Conservation (phyloP, 1,140 invertebrate genomes). For the Pseudobourletiella spinata region DNA sequence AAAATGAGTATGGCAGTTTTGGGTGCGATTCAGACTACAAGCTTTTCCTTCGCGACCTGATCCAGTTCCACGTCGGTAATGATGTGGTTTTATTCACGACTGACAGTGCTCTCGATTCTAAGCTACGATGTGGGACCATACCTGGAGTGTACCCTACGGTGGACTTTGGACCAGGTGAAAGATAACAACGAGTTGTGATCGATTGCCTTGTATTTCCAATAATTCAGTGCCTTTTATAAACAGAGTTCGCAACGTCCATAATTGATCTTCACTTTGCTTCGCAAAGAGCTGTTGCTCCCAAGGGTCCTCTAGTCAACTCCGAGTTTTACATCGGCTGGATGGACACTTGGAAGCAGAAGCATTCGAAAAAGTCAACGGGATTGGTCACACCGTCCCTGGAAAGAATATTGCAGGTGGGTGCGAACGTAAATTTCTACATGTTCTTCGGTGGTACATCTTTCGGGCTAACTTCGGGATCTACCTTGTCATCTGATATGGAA, state of each 20-base stretch:
- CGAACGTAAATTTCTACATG: conserved; percentile 38
- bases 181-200: too few relatives aligned
- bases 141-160: conserved; percentile 40
- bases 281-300: conserved; percentile 34
- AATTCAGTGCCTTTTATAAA: too few relatives aligned
- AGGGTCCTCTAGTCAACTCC: conserved; percentile 40
- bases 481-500: background rate
- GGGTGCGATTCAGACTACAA: conserved; percentile 41
- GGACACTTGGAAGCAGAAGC: conserved; percentile 39
- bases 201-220: too few relatives aligned
- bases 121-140: conserved; percentile 41
- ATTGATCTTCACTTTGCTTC: conserved; percentile 28
- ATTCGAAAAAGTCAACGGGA: conserved; percentile 27
- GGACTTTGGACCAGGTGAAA: conserved; percentile 40
- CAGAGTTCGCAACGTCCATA: background rate
- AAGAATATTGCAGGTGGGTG: conserved; percentile 37
- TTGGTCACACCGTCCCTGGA: conserved; percentile 33
- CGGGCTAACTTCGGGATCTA: background rate
- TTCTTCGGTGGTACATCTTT: conserved; percentile 22
- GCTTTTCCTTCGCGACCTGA: conserved; percentile 39
- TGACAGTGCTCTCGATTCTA: conserved; percentile 37
- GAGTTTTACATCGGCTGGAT: conserved; percentile 40
- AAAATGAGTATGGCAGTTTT: conserved; percentile 68
- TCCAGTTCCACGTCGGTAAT: conserved; percentile 41
- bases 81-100: conserved; percentile 48